Percentiles rank a stretch among this genome's conserved stretches.
These are phyloP conservation scores for Tinamus guttatus DNA, from an alignment of 2,113 vertebrate species.

Conservation along the genomic window DNA sequence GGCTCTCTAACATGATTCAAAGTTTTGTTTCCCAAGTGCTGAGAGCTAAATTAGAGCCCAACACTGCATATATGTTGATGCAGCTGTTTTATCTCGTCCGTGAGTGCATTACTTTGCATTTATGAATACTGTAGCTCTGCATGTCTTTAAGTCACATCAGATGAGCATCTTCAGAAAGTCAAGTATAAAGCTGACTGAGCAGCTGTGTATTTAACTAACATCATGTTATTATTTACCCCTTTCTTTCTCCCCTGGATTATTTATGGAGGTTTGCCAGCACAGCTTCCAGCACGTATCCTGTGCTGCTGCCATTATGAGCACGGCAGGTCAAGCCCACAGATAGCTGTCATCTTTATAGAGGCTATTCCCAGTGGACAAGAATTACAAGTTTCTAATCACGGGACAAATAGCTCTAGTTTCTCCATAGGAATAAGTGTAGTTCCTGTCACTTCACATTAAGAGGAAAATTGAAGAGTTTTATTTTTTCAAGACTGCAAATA, in stretches of 20 bases:
- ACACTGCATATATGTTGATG: not conserved
- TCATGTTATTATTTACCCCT: not conserved
- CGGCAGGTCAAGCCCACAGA: not conserved
- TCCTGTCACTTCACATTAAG: not conserved
- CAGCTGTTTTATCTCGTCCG: slow-evolving; percentile 33
- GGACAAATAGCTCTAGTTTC: not conserved
- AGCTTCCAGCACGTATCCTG: not conserved
- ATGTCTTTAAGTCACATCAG: not conserved
- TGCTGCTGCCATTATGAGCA: too few species aligned
- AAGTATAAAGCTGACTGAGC: slow-evolving; percentile 41
- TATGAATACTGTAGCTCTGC: slow-evolving; percentile 15
- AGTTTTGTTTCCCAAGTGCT: not conserved
- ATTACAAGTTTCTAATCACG: not conserved
- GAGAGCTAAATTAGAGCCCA: slow-evolving; percentile 18
- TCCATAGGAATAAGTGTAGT: not conserved
- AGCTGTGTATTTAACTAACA: not conserved
- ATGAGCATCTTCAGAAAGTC: not conserved
- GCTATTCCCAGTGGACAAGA: not conserved
- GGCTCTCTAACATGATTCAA: not conserved
- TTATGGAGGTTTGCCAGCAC: not conserved
- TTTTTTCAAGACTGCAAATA: not conserved
- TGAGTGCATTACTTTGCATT: slow-evolving; percentile 43
- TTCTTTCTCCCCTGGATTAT: not conserved
- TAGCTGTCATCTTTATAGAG: not conserved
- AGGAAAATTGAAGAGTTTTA: not conserved